Evolutionary conservation across 2,888 invertebrate species (phyloP), one percentile per base, ranked within the genome.

Genomic region (Catocala fraxini): DNA sequence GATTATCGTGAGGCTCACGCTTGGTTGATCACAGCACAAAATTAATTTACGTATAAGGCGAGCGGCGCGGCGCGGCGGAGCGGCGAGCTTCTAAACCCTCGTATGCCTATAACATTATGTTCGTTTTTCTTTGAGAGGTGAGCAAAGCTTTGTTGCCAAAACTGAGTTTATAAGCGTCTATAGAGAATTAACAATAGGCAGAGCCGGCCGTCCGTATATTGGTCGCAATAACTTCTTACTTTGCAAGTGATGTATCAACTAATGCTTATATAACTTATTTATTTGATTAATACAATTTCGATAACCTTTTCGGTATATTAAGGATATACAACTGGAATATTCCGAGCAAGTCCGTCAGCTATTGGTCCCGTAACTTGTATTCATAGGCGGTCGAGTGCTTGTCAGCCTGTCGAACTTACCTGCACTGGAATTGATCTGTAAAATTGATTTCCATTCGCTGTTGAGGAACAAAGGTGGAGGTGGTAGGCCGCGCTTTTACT

Each of bases 31-130:
- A 88, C 83, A 85, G 85, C 80, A 84, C 87, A 87, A 90, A 90
- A 93, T 92, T 92, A 91, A 92, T 92, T 91, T 89, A 88, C 88
- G 82, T 86, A 79, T 82, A 82, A 87, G 84, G 80, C 81, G 78
- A 64, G 25, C 25, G 25, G 25, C 25, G 25, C 25, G 25, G 25
- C 25, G 62, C 58, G 66, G 70, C 51, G 58, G 51, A 60, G 55
- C 61, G 62, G 73, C 72, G 51, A 63, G 70, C 68, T 66, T 48
- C 63, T 51, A 35, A 61, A 56, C 63, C 63, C 69, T 65, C 65
- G 64, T 75, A 73, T 78, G 66, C 65, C 57, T 59, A 59, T 68
- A 75, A 59, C 64, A 66, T 65, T 61, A 68, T 65, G 61, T 59
- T 67, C 53, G 48, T 76, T 73, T 73, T 68, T 63, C 70, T 67